Base-by-base conservation (phyloP, 2,888 invertebrate species). In the Dinocampus coccinellae region DNA sequence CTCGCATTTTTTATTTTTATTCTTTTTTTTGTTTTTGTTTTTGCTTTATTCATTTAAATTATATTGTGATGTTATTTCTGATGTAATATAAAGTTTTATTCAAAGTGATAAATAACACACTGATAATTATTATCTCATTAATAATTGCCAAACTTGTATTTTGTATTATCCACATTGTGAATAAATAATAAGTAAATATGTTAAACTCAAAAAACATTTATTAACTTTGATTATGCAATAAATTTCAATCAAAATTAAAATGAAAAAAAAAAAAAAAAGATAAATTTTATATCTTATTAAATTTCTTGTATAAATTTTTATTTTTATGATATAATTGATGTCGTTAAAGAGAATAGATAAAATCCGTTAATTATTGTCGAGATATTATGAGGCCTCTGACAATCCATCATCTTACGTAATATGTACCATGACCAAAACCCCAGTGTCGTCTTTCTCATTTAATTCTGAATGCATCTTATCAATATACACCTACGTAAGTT, bases 381-480 rank as follows among this genome's bases (percentile, higher is more conserved):
- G 16, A 58, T 4, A 34, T 58, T 58, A 58, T n/a, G 29, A 58
- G 58, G 33, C 58, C 33, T 29, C 16, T 20, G 34, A 34, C 58
- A 29, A 58, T 58, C 58, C 34, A 58, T 58, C 58, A 58, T 33
- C 9, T 29, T 55, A 3, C 16, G 16, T 33, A 16, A 33, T 58
- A 16, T 26, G 7, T 7, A 29, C 29, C 29, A 33, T 29, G n/a
- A 57, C 26, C 58, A n/a, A 58, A 29, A 34, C 9, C 34, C 7
- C n/a, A 58, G 58, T 33, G 33, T 58, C 34, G 58, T 10, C 58
- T 58, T 58, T 58, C 58, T 58, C 58, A 55, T 55, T 55, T 26
- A 24, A 24, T 55, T 55, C 58, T 29, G 7, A n/a, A 33, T 13
- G 58, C 58, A 34, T 16, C 20, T 55, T 26, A 1, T 26, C 13